Conservation (phyloP, 2,797 vertebrate genomes). For the Gadopsis marmoratus region DNA sequence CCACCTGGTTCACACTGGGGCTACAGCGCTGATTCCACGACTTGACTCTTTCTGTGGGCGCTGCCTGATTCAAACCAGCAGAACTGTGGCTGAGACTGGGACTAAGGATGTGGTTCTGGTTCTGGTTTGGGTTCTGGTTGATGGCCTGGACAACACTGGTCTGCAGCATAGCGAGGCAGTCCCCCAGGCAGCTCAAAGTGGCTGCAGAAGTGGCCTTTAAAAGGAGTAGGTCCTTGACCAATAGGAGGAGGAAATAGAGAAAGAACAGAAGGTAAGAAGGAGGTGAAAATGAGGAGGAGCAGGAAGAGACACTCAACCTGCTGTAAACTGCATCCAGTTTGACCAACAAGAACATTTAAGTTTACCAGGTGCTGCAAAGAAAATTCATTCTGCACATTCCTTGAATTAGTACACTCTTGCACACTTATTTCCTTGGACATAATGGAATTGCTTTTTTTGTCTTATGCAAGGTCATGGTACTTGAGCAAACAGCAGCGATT, state of each 20-base stretch:
- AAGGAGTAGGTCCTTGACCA: slow-evolving; percentile 89
- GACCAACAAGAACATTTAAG: neutral
- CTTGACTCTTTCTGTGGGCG: slow-evolving; percentile 27
- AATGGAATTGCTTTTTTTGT: no score
- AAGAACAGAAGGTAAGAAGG: neutral
- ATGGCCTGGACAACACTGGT: slow-evolving; percentile 88
- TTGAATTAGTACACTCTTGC: no score
- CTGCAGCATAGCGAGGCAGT: slow-evolving; percentile 91
- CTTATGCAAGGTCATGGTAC: no score
- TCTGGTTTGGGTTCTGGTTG: slow-evolving; percentile 72
- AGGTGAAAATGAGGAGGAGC: neutral
- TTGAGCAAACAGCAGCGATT: no score
- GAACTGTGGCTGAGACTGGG: slow-evolving; percentile 59
- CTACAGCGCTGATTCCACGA: slow-evolving; percentile 32
- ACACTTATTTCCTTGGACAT: no score
- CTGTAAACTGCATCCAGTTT: neutral
- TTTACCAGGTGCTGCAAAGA: neutral
- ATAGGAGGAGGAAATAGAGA: neutral
- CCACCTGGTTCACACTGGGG: slow-evolving; percentile 42
- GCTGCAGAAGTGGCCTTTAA: slow-evolving; percentile 94
- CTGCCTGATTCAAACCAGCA: slow-evolving; percentile 66
- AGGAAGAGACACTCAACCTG: neutral
- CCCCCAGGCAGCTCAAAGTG: slow-evolving; percentile 93
- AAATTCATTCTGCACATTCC: no score
- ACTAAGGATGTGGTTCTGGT: slow-evolving; percentile 23